A percentile compares a stretch with the other conserved stretches of the same genome.
Evolutionary conservation across 2,797 vertebrate genomes (phyloP).

Genomic region (Pangasius larnaudii): DNA sequence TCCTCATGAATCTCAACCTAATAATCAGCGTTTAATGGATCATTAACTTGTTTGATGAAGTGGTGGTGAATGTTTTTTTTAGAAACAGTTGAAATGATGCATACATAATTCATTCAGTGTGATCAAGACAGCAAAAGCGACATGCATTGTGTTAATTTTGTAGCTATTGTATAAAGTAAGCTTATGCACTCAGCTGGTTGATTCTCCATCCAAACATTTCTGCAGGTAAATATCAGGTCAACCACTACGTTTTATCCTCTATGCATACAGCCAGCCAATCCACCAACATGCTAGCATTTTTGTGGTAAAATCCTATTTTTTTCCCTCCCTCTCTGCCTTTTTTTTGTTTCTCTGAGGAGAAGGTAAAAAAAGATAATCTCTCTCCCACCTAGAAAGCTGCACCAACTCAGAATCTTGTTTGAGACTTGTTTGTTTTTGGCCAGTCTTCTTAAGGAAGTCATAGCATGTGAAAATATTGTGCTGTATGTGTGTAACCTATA

Average conservation of each 20-base stretch:
- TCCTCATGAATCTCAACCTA: neutral
- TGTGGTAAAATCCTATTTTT: too few relatives aligned
- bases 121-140: neutral
- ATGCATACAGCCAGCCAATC: neutral
- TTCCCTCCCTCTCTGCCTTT: neutral
- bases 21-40: neutral
- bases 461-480: too few relatives aligned
- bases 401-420: neutral
- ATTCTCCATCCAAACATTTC: neutral
- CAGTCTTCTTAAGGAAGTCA: too few relatives aligned
- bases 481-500: too few relatives aligned
- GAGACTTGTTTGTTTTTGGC: too few relatives aligned
- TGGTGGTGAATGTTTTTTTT: neutral
- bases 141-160: neutral
- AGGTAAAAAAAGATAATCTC: neutral
- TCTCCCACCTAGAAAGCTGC: neutral
- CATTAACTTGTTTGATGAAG: conserved; percentile 20
- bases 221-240: neutral
- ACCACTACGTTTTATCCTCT: neutral
- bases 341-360: neutral
- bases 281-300: neutral
- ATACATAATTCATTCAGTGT: neutral
- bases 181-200: neutral
- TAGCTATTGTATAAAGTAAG: neutral
- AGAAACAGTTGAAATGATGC: neutral